These are phyloP conservation scores for Muricea muricata DNA, from an alignment of 92 coral and sea anemone genomes.

Conservation along the genomic window DNA sequence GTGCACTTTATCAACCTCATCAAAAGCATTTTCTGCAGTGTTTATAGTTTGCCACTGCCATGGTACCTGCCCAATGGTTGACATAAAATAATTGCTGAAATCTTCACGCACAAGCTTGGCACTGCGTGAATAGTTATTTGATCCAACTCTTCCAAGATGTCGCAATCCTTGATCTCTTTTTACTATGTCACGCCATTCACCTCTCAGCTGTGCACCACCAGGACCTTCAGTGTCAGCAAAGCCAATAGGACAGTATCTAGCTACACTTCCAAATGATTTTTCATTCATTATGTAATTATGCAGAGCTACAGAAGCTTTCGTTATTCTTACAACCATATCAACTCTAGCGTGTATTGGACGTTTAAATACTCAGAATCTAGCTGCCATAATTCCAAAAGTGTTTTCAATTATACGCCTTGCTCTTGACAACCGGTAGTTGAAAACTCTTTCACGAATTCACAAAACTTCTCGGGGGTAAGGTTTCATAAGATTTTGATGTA, in stretches of 20 bases:
- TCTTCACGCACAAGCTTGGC: constrained; percentile 8
- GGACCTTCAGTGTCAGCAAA: constrained; percentile 17
- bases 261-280: not conserved
- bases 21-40: constrained; percentile 8
- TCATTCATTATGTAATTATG: constrained; percentile 44
- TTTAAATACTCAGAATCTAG: constrained; percentile 42
- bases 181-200: not conserved
- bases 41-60: constrained; percentile 34
- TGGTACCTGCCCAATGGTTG: constrained; percentile 34
- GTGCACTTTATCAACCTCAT: too few species aligned
- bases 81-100: constrained; percentile 14
- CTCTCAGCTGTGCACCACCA: not conserved
- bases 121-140: constrained; percentile 25
- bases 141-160: constrained; percentile 13
- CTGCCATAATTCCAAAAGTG: constrained; percentile 52
- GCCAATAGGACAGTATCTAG: constrained; percentile 42
- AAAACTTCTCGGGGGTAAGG: too few species aligned
- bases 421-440: constrained; percentile 50
- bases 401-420: constrained; percentile 48
- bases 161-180: constrained; percentile 24
- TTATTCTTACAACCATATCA: not conserved
- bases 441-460: too few species aligned
- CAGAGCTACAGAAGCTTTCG: constrained; percentile 46
- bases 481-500: too few species aligned
- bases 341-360: constrained; percentile 56